These are phyloP conservation scores for Cinclus cinclus DNA, from an alignment of 2,113 vertebrate genomes.

Conservation along the genomic window DNA sequence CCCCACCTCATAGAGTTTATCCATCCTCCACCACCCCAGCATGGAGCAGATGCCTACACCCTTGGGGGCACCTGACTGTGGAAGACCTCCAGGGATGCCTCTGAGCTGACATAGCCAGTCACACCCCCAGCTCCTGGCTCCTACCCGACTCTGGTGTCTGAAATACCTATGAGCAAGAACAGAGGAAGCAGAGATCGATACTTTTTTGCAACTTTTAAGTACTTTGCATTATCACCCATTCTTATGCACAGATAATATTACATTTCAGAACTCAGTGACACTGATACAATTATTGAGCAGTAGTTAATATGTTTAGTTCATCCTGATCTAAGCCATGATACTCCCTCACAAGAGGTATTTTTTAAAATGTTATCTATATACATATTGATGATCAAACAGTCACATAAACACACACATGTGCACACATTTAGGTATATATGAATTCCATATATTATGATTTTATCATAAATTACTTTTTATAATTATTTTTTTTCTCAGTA, in stretches of 20 bases:
- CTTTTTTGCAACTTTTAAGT: not conserved
- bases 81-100: not conserved
- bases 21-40: not conserved
- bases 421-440: not conserved
- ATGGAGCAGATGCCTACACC: rapidly evolving
- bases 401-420: rapidly evolving
- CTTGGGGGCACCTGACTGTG: rapidly evolving
- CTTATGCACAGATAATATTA: not conserved
- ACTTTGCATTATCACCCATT: not conserved
- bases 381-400: not conserved
- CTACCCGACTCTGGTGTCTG: not conserved
- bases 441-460: not conserved
- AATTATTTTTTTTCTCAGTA: not conserved
- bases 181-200: not conserved
- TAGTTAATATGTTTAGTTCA: not conserved
- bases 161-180: not conserved
- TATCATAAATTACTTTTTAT: not conserved
- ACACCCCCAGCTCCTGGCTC: rapidly evolving
- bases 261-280: not conserved
- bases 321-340: not conserved
- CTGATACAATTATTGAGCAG: not conserved
- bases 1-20: not conserved
- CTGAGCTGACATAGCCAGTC: not conserved
- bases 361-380: not conserved
- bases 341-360: rapidly evolving